These are phyloP conservation scores for Leontocebus nigricollis DNA, from an alignment of 2,797 vertebrate genomes.

Conservation along the genomic window DNA sequence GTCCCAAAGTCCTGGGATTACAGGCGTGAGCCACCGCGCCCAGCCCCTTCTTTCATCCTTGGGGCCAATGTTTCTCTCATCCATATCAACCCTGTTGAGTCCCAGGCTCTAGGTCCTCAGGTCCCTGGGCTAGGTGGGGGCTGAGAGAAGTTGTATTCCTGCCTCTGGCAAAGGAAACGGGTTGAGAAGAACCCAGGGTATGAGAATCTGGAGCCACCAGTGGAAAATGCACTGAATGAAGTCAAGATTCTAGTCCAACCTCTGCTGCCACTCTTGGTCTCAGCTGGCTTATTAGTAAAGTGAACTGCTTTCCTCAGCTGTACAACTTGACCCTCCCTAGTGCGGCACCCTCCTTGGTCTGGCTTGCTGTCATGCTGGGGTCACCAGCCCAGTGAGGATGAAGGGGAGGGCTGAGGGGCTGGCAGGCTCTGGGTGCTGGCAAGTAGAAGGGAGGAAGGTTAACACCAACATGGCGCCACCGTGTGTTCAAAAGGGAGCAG, in stretches of 20 bases:
- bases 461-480: constrained; percentile 70
- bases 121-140: background rate
- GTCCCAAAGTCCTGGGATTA: background rate
- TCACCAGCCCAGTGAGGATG: background rate
- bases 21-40: background rate
- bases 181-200: background rate
- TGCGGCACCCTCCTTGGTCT: background rate
- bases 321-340: background rate
- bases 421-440: background rate
- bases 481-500: constrained; percentile 55
- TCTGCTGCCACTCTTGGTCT: background rate
- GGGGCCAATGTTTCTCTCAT: background rate
- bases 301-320: background rate
- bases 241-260: background rate
- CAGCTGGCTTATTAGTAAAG: background rate
- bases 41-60: background rate
- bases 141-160: background rate
- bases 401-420: background rate
- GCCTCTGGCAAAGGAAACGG: background rate
- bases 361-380: background rate
- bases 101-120: background rate
- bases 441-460: background rate
- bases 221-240: background rate
- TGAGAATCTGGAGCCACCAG: background rate
- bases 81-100: background rate